These are phyloP conservation scores for Sporophila hypoxantha DNA, from an alignment of 2,113 vertebrate species.

Conservation along the genomic window DNA sequence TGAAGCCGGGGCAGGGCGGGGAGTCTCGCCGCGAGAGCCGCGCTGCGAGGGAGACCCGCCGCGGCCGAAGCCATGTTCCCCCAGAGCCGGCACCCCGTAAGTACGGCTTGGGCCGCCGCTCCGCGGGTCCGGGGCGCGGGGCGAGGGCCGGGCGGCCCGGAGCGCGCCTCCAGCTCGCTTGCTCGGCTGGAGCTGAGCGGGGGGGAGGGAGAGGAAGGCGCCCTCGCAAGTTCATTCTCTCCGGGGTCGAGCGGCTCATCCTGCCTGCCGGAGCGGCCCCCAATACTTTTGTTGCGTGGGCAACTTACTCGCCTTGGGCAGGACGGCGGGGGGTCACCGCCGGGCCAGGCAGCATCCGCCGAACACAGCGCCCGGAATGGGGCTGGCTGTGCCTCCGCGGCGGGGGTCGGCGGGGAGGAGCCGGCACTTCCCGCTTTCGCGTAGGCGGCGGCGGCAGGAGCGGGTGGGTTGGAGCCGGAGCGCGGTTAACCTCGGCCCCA, in stretches of 20 bases:
- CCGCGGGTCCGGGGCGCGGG: background rate
- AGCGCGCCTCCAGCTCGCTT: too few species aligned
- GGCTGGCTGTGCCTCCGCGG: background rate
- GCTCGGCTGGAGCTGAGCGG: background rate
- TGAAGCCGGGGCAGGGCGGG: conserved; percentile 25
- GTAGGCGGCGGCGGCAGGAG: background rate
- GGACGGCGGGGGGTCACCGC: background rate
- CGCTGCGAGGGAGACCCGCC: conserved; percentile 33
- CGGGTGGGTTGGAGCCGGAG: background rate
- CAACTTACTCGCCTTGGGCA: conserved; percentile 8
- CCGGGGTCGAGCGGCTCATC: background rate
- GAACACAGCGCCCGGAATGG: background rate
- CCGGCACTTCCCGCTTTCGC: background rate
- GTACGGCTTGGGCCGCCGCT: background rate
- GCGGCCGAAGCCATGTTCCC: conserved; percentile 74
- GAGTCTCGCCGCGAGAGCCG: conserved; percentile 16
- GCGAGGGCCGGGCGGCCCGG: background rate
- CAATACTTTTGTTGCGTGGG: background rate
- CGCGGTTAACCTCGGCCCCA: too few species aligned
- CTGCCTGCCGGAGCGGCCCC: background rate
- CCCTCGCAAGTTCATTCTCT: background rate
- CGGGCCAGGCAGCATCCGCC: background rate
- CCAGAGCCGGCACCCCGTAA: conserved; percentile 81
- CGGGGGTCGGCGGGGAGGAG: background rate
- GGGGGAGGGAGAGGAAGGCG: background rate